A percentile compares a stretch with the other conserved stretches of the same genome.
Conservation (phyloP, 1,140 invertebrate genomes). For the Orchestia grillus region DNA sequence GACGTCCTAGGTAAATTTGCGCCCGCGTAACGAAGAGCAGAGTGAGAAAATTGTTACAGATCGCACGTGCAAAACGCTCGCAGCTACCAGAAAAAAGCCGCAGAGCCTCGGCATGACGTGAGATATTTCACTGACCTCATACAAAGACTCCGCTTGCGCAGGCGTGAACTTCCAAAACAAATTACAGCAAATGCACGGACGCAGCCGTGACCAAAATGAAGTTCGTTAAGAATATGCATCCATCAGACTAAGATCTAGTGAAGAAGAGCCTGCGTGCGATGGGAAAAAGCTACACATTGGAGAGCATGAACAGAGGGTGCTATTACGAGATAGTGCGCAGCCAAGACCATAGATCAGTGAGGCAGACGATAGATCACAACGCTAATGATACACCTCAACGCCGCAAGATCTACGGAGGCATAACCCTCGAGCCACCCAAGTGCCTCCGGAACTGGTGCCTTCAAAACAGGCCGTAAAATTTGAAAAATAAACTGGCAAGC, state of each 20-base stretch:
- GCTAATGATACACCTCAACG: conserved; percentile 41
- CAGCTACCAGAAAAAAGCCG: neutral
- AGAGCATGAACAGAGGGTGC: neutral
- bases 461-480: neutral
- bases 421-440: neutral
- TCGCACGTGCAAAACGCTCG: neutral
- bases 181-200: neutral
- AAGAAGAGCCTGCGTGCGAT: neutral
- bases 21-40: neutral
- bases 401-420: conserved; percentile 17
- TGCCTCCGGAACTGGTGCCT: neutral
- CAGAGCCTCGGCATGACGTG: neutral
- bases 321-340: conserved; percentile 16
- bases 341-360: conserved; percentile 44
- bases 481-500: neutral
- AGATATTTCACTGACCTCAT: neutral
- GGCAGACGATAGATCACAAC: conserved; percentile 10
- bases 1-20: neutral
- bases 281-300: conserved; percentile 1
- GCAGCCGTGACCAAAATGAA: neutral
- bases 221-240: neutral
- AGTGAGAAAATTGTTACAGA: neutral
- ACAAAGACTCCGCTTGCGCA: neutral
- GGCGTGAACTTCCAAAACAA: neutral
- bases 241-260: neutral